These are phyloP conservation scores for Tokudaia tokunoshimensis DNA, from an alignment of 2,797 vertebrate species.

Conservation along the genomic window DNA sequence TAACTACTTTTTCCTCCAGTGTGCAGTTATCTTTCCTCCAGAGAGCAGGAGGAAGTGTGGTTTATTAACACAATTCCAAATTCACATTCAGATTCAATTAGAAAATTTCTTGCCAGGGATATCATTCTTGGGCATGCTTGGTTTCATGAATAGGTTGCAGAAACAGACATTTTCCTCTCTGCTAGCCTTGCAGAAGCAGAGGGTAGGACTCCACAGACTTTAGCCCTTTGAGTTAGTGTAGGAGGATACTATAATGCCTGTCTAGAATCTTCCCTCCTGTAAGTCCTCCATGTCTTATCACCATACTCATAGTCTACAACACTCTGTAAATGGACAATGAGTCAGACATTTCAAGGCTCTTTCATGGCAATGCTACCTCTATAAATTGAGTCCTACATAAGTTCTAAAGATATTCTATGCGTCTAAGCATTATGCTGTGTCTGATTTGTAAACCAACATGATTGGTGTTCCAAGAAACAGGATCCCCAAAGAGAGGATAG, in stretches of 20 bases:
- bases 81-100: not conserved
- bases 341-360: not conserved
- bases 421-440: not conserved
- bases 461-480: not conserved
- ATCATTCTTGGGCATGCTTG: not conserved
- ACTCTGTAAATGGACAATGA: not conserved
- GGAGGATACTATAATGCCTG: not conserved
- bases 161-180: not conserved
- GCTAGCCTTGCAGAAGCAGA: not conserved
- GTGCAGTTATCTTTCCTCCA: not conserved
- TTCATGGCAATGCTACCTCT: not conserved
- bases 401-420: not conserved
- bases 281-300: not conserved
- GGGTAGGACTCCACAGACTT: not conserved
- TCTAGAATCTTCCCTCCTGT: not conserved
- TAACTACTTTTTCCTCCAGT: not conserved
- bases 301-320: not conserved
- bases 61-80: not conserved
- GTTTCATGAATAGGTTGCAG: not conserved
- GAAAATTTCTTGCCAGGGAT: not conserved
- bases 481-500: not conserved
- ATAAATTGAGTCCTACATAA: not conserved
- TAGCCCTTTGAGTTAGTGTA: not conserved
- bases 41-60: not conserved
- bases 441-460: constrained; percentile 18